Evolutionary conservation across 2,797 vertebrate species (phyloP), one percentile per base, ranked within the genome.

Genomic region (Poeciliopsis turneri): DNA sequence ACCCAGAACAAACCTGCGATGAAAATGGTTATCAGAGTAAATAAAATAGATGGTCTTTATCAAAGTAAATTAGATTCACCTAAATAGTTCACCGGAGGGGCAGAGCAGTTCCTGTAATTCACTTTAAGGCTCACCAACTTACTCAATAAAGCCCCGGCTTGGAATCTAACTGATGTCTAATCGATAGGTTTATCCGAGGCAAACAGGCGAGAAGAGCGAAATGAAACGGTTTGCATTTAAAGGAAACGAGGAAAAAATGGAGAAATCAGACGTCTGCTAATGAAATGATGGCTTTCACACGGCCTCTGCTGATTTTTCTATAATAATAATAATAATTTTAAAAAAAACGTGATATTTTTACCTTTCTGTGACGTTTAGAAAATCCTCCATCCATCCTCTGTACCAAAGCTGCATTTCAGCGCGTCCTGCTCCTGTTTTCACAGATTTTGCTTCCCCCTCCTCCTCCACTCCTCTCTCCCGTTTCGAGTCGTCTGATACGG

Each of bases 401-500:
- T 87, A 84, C 74, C 80, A 78, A 76, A 84, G 90, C 89, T 92
- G 84, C 85, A 85, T 89, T 92, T 93, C 83, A 82, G 73, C 75
- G 84, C 84, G 88, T 91, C 90, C 64, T 78, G 64, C 49, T 79
- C 73, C 78, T 53, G 82, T 79, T 81, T 15, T 59, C 30, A 8
- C 18, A 25, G 53, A 12, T 55, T 55, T 55, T 25, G 9, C 30
- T 11, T 12, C 55, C 39, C 13, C 47, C 47, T 16, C 64, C 46
- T 33, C 25, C 16, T 78, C 82, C 70, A 82, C 86, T 82, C 85
- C 86, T 87, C 85, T 90, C 93, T 95, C 94, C 95, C 91, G 93
- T 94, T 94, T 92, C 84, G 93, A 92, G 95, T 94, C 95, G 96
- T 96, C 97, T 96, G 96, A 95, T 96, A 93, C 94, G 95, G 95